Base-by-base conservation (phyloP, 2,888 invertebrate species). In the Terebella lapidaria region DNA sequence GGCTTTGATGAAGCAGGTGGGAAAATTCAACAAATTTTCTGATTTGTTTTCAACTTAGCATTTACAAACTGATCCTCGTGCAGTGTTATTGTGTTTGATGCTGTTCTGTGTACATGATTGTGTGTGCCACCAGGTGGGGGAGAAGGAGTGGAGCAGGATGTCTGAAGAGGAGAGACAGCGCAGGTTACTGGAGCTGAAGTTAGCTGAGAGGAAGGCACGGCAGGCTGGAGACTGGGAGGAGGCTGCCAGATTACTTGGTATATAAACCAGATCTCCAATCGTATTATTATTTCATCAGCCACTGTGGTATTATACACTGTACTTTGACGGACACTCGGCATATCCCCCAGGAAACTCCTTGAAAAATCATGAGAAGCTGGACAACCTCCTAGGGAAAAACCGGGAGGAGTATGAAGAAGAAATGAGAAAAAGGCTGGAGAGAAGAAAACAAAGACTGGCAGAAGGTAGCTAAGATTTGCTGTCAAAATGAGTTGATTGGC, bases 161-260 rank as follows among this genome's bases (percentile, higher is more conserved):
- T 61, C 56, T 35, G 65, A 66, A 26, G 35, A 65, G 46, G 66
- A 69, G 57, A 28, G 63, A 51, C 67, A 67, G 57, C 49, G 54
- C 20, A 27, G 56, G 24, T 56, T 69, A n/a, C 45, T 60, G 27
- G 51, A 61, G 46, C 45, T 69, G 35, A 62, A 61, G 30, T 55
- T 68, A 46, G 45, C 61, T 56, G 67, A 69, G 57, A 67, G 56
- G 54, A 29, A 51, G 28, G 56, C 68, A 2, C 35, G 64, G 4
- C 52, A 56, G 46, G 65, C 65, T 54, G 68, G 68, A 55, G 2
- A 45, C 4, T 4, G 25, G 15, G 55, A 59, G 4, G 46, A 59
- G 27, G 54, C 54, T 3, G 26, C 45, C 10, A 15, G 5, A 26
- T 22, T 56, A 22, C 56, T 56, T 3, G 56, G 56, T 56, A 56